Conservation (phyloP, 1,140 invertebrate species). For the Temnothorax longispinosus region DNA sequence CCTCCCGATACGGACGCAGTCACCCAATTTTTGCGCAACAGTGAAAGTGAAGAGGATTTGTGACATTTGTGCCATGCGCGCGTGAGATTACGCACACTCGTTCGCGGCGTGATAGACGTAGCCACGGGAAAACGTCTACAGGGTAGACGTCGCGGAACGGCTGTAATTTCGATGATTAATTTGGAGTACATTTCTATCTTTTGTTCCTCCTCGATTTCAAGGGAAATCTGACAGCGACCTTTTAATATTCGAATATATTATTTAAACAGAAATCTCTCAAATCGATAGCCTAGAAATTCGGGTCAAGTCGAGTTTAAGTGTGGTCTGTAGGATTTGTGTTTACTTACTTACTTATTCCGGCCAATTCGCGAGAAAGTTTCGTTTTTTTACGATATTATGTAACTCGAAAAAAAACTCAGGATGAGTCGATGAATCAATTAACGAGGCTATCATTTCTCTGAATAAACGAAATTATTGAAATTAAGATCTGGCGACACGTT, state of each 20-base stretch:
- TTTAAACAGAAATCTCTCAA: not conserved
- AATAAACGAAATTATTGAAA: not conserved
- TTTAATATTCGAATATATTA: not conserved
- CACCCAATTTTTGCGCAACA: constrained; percentile 77
- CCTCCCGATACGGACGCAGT: not conserved
- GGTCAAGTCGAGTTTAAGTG: not conserved
- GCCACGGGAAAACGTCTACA: not conserved
- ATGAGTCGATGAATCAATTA: not conserved
- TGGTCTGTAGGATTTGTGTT: not conserved
- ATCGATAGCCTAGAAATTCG: not conserved
- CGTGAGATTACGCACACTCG: constrained; percentile 45
- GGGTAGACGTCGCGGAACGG: not conserved
- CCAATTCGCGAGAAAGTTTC: not conserved
- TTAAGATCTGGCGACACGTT: not conserved
- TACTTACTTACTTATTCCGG: not conserved
- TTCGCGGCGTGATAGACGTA: constrained; percentile 14
- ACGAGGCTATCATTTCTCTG: not conserved
- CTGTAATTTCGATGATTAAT: not conserved
- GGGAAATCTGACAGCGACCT: not conserved
- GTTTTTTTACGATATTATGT: not conserved
- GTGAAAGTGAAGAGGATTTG: constrained; percentile 82
- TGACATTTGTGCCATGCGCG: constrained; percentile 73
- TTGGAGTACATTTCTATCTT: not conserved
- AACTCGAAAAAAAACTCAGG: not conserved
- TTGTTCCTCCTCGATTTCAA: not conserved